These are phyloP conservation scores for Neuroterus valhalla DNA, from an alignment of 1,140 invertebrate species.

Conservation along the genomic window DNA sequence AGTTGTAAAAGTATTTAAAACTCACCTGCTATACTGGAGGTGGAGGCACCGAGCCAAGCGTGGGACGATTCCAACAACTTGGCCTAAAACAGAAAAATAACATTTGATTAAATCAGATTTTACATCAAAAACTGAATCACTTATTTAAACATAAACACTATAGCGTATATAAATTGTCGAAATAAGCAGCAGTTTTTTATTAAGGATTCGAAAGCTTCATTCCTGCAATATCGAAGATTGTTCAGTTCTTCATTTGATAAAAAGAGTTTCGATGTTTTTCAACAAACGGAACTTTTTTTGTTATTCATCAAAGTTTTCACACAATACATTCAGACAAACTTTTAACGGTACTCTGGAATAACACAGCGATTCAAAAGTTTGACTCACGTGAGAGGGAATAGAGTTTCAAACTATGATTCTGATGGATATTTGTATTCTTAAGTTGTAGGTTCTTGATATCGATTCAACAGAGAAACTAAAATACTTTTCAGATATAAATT, in stretches of 20 bases:
- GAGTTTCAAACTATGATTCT: slow-evolving; percentile 27
- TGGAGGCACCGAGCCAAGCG: slow-evolving; percentile 90
- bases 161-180: background rate
- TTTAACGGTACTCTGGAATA: slow-evolving; percentile 19
- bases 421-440: slow-evolving; percentile 21
- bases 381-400: slow-evolving; percentile 20
- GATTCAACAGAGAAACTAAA: slow-evolving; percentile 14
- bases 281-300: slow-evolving; percentile 18
- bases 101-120: slow-evolving; percentile 42
- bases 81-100: slow-evolving; percentile 83
- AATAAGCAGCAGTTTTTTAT: background rate
- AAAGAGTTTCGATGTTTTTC: slow-evolving; percentile 9
- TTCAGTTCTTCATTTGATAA: background rate
- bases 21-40: slow-evolving; percentile 91
- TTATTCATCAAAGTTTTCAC: slow-evolving; percentile 11
- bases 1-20: slow-evolving; percentile 61
- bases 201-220: background rate
- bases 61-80: slow-evolving; percentile 92
- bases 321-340: slow-evolving; percentile 20
- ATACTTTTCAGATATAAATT: background rate
- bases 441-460: slow-evolving; percentile 10
- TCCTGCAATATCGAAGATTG: slow-evolving; percentile 14
- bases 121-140: background rate
- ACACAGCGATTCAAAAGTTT: slow-evolving; percentile 22
- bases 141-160: background rate